phyloP scores from a whole-genome alignment of 2,797 vertebrate species.

The Gobionotothen gibberifrons region DNA sequence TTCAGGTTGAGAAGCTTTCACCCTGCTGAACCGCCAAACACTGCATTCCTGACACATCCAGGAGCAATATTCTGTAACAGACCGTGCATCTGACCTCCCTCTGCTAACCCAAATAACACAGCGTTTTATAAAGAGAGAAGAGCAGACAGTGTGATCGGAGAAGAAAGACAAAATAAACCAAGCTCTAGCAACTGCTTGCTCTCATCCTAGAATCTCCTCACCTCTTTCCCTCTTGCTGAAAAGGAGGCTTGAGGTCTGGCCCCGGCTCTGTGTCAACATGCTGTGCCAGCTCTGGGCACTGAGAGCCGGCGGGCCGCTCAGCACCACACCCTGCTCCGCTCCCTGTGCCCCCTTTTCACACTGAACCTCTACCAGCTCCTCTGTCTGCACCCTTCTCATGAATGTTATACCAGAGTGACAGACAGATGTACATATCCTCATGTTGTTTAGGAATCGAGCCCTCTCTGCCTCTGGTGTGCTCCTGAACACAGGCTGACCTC shows the following conservation, averaged over 20 bases:
- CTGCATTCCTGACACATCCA: slow-evolving; percentile 43
- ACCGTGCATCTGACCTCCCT: slow-evolving; percentile 25
- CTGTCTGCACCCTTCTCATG: slow-evolving; percentile 71
- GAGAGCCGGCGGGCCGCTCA: slow-evolving; percentile 66
- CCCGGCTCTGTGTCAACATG: slow-evolving; percentile 78
- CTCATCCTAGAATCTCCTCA: slow-evolving; percentile 70
- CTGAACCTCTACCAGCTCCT: slow-evolving; percentile 67
- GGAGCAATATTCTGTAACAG: slow-evolving; percentile 22
- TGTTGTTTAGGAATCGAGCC: slow-evolving; percentile 27
- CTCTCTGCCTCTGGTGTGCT: slow-evolving; percentile 17
- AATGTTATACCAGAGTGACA: slow-evolving; percentile 82
- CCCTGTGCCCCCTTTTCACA: slow-evolving; percentile 63
- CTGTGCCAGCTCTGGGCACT: slow-evolving; percentile 76
- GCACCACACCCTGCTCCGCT: slow-evolving; percentile 72
- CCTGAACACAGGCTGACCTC: slow-evolving; percentile 23
- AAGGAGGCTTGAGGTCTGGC: slow-evolving; percentile 81
- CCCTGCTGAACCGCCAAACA: slow-evolving; percentile 39
- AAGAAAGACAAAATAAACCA: slow-evolving; percentile 54
- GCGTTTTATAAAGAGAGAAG: slow-evolving; percentile 29
- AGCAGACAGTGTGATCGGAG: slow-evolving; percentile 50
- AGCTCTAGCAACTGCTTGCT: slow-evolving; percentile 48
- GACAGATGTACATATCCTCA: slow-evolving; percentile 49
- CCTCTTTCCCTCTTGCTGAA: slow-evolving; percentile 66
- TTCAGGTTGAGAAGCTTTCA: slow-evolving; percentile 42
- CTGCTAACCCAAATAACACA: slow-evolving; percentile 35